phyloP scores from a whole-genome alignment of 2,113 vertebrate species.

The Zapornia atra region DNA sequence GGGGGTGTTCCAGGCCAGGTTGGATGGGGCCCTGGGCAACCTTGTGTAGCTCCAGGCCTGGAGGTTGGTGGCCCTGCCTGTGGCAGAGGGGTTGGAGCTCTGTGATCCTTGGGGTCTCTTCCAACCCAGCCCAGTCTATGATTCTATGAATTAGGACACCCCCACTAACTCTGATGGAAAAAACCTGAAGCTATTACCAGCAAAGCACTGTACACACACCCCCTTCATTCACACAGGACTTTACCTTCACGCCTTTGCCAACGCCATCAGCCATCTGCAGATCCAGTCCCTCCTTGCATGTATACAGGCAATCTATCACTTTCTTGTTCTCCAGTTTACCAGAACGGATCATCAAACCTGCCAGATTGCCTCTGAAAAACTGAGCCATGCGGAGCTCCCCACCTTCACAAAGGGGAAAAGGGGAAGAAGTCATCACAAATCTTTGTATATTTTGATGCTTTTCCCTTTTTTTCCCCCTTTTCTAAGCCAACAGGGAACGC shows the following conservation, averaged over 20 bases:
- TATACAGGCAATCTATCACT: constrained; percentile 97
- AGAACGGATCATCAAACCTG: constrained; percentile 90
- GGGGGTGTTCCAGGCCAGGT: no score
- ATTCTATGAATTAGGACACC: not conserved
- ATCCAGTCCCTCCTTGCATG: constrained; percentile 96
- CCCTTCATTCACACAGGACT: not conserved
- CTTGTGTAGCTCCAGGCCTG: no score
- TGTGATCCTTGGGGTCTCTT: no score
- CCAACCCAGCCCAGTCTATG: no score
- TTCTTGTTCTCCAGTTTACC: constrained; percentile 95
- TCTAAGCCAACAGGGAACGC: not conserved
- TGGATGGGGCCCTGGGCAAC: no score
- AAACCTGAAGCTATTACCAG: not conserved
- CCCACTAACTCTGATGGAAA: not conserved
- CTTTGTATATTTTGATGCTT: accelerated
- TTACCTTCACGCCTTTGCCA: constrained; percentile 88
- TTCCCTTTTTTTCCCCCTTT: not conserved
- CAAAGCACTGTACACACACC: accelerated
- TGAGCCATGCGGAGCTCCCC: constrained; percentile 90
- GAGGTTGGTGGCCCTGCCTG: no score
- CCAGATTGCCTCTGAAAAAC: constrained; percentile 93
- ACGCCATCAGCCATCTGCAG: constrained; percentile 84
- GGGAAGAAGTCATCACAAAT: not conserved
- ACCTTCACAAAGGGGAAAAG: constrained; percentile 66
- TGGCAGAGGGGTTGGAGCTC: no score